Percentiles rank a stretch among this genome's conserved stretches.
Conservation (phyloP, 2,113 vertebrate species). For the Cyprinodon tularosa region DNA sequence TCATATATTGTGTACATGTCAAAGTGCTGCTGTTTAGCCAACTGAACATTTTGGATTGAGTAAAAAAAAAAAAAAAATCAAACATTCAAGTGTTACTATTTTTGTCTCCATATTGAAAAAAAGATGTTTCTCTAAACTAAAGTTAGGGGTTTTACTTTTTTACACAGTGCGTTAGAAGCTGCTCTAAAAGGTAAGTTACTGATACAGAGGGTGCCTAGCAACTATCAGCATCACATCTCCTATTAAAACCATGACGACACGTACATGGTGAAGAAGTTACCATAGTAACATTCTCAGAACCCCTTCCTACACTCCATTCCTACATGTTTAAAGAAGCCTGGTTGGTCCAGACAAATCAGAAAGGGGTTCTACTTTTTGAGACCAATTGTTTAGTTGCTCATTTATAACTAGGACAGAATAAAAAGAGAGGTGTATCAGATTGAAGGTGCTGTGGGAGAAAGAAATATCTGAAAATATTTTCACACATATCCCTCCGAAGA, state of each 20-base stretch:
- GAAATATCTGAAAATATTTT: slow-evolving; percentile 64
- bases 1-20: background rate
- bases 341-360: slow-evolving; percentile 61
- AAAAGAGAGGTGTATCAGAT: slow-evolving; percentile 31
- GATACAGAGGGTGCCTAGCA: slow-evolving; percentile 69
- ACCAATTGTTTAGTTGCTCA: slow-evolving; percentile 33
- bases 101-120: background rate
- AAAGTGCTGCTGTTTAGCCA: background rate
- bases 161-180: slow-evolving; percentile 30
- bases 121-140: background rate
- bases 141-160: slow-evolving; percentile 20
- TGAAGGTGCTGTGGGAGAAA: slow-evolving; percentile 40
- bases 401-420: slow-evolving; percentile 45
- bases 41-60: background rate
- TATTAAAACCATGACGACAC: slow-evolving; percentile 69
- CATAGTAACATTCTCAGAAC: slow-evolving; percentile 71
- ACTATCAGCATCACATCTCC: slow-evolving; percentile 73
- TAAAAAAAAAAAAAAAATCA: slow-evolving; percentile 6
- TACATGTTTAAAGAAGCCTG: slow-evolving; percentile 32
- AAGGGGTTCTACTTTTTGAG: slow-evolving; percentile 40
- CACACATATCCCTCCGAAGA: slow-evolving; percentile 55
- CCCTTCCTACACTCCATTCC: slow-evolving; percentile 59
- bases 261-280: slow-evolving; percentile 68
- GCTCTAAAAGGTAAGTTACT: slow-evolving; percentile 55
- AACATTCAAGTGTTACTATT: background rate